These are phyloP conservation scores for Torymus tubicola DNA, from an alignment of 2,888 invertebrate species.

Conservation along the genomic window DNA sequence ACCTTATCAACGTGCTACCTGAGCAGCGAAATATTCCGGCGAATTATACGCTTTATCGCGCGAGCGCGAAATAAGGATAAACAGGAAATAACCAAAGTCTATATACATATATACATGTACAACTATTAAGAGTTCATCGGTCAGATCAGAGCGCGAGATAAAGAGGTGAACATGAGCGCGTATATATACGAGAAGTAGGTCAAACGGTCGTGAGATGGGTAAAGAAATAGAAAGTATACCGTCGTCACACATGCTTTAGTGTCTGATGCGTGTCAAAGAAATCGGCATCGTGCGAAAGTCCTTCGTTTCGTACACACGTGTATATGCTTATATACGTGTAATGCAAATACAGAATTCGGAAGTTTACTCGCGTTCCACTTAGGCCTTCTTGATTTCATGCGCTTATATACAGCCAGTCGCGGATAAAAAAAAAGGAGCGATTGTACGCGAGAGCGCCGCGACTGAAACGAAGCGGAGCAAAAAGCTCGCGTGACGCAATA, in stretches of 20 bases:
- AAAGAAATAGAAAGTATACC: constrained; percentile 57
- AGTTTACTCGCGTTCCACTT: background rate
- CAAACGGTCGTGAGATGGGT: constrained; percentile 41
- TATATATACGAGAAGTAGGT: constrained; percentile 46
- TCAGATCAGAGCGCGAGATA: background rate
- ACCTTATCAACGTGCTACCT: too few species aligned
- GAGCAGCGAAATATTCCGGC: too few species aligned
- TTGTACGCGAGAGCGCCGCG: too few species aligned
- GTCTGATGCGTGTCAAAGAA: constrained; percentile 28
- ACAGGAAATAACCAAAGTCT: too few species aligned
- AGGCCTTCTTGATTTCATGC: background rate
- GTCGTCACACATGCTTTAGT: too few species aligned
- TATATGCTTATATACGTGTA: background rate
- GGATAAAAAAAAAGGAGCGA: too few species aligned
- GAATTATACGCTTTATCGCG: too few species aligned
- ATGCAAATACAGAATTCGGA: background rate
- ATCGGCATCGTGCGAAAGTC: constrained; percentile 30
- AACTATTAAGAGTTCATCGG: too few species aligned
- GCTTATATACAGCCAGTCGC: too few species aligned
- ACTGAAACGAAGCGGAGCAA: background rate
- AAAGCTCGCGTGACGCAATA: background rate
- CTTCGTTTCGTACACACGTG: too few species aligned
- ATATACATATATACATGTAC: too few species aligned
- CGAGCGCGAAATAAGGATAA: too few species aligned
- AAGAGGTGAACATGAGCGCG: background rate